Percentiles rank a stretch among this genome's conserved stretches.
phyloP scores from a whole-genome alignment of 2,888 invertebrate species.

The Crocallis elinguaria region DNA sequence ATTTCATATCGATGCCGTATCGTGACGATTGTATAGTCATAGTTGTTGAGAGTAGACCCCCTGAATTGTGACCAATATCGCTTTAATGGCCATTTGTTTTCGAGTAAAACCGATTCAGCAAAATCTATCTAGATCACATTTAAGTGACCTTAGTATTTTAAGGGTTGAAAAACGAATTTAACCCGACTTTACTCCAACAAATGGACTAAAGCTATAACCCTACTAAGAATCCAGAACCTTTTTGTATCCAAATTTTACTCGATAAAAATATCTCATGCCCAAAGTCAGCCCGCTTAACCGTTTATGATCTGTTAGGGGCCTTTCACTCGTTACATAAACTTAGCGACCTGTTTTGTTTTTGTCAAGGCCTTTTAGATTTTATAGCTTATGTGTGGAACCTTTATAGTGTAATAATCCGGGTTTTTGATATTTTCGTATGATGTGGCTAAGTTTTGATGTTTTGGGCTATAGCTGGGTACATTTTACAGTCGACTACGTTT shows the following conservation, averaged over 20 bases:
- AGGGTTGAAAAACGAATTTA: background rate
- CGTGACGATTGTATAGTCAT: no score
- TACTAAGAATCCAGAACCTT: slow-evolving; percentile 1
- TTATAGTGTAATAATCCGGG: slow-evolving; percentile 11
- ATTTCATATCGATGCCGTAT: no score
- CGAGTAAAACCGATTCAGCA: no score
- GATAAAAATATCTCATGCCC: slow-evolving; percentile 14
- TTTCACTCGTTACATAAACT: slow-evolving; percentile 9
- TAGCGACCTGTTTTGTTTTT: slow-evolving; percentile 21
- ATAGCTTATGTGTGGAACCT: slow-evolving; percentile 11
- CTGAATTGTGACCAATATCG: no score
- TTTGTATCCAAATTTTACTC: slow-evolving; percentile 19
- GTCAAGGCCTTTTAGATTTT: slow-evolving; percentile 20
- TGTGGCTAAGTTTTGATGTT: no score
- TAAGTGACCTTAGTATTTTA: no score
- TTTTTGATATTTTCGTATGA: background rate
- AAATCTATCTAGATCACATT: no score
- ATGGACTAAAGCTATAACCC: background rate
- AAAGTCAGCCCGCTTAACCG: slow-evolving; percentile 11
- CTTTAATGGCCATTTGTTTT: no score
- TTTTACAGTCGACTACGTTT: no score
- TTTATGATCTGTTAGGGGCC: slow-evolving; percentile 20
- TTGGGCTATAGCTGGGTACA: no score
- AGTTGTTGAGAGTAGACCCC: no score
- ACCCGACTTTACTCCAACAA: background rate